Evolutionary conservation across 2,888 invertebrate species (phyloP).

Genomic region (Tiliacea aurago): DNA sequence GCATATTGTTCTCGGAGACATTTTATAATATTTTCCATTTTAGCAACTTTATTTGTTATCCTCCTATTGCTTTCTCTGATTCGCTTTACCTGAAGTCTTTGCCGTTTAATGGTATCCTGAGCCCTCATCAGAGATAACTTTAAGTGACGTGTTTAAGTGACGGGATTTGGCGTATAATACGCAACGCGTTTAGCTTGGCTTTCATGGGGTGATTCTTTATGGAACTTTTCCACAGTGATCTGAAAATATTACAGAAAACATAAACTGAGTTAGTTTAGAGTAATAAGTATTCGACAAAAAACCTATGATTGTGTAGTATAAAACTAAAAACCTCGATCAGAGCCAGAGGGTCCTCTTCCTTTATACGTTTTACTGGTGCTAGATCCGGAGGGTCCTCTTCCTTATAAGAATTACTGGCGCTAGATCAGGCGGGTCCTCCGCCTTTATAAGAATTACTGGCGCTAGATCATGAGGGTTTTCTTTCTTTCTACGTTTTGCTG

Average conservation of each 20-base stretch:
- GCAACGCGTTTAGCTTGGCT: background rate
- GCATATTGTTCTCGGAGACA: constrained; percentile 10
- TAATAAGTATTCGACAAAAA: background rate
- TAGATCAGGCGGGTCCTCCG: background rate
- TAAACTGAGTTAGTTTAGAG: background rate
- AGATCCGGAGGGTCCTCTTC: background rate
- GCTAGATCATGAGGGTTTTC: background rate
- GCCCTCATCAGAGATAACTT: background rate
- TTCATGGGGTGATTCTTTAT: background rate
- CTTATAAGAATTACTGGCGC: background rate
- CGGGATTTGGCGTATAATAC: background rate
- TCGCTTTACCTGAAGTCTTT: constrained; percentile 13
- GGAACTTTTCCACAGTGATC: constrained; percentile 7
- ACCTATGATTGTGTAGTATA: background rate
- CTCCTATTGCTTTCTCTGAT: constrained; percentile 17
- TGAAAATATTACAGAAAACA: constrained; percentile 12
- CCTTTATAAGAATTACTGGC: background rate
- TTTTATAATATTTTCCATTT: constrained; percentile 13
- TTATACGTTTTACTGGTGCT: background rate
- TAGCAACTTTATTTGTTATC: background rate
- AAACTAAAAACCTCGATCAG: background rate
- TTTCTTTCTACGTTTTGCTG: background rate
- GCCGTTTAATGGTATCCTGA: constrained; percentile 3
- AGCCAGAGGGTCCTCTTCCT: constrained; percentile 5
- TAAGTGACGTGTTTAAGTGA: constrained; percentile 2